Conservation (phyloP, 2,888 invertebrate genomes). For the Chloroclystis v-ata region DNA sequence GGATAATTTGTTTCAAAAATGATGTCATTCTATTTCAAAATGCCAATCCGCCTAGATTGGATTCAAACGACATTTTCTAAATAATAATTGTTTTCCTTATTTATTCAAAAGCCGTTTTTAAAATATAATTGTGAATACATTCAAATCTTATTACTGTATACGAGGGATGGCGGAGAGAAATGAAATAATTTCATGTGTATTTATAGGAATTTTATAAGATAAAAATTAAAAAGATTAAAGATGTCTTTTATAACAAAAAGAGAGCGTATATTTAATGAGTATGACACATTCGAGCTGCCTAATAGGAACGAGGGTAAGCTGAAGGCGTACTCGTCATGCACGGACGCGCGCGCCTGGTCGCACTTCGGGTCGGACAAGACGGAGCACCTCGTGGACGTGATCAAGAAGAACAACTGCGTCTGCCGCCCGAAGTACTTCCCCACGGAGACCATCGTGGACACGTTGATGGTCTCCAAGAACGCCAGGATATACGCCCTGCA, state of each 20-base stretch:
- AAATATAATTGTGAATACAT: constrained; percentile 43
- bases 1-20: constrained; percentile 35
- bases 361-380: constrained; percentile 74
- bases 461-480: constrained; percentile 68
- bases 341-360: constrained; percentile 78
- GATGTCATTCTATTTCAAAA: constrained; percentile 58
- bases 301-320: constrained; percentile 74
- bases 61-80: constrained; percentile 57
- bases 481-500: constrained; percentile 68
- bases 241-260: constrained; percentile 75
- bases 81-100: constrained; percentile 61
- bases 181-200: constrained; percentile 46
- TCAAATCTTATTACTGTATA: constrained; percentile 54
- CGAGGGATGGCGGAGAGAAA: constrained; percentile 61
- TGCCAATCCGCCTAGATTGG: constrained; percentile 56
- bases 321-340: constrained; percentile 76
- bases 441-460: constrained; percentile 64
- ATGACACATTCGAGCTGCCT: constrained; percentile 64
- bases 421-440: constrained; percentile 62
- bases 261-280: constrained; percentile 68
- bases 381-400: constrained; percentile 77
- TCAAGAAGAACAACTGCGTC: constrained; percentile 65
- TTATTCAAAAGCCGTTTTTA: constrained; percentile 48
- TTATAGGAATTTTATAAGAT: constrained; percentile 41
- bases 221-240: constrained; percentile 37